These are phyloP conservation scores for Zapus hudsonius DNA, from an alignment of 2,113 vertebrate species.

Conservation along the genomic window DNA sequence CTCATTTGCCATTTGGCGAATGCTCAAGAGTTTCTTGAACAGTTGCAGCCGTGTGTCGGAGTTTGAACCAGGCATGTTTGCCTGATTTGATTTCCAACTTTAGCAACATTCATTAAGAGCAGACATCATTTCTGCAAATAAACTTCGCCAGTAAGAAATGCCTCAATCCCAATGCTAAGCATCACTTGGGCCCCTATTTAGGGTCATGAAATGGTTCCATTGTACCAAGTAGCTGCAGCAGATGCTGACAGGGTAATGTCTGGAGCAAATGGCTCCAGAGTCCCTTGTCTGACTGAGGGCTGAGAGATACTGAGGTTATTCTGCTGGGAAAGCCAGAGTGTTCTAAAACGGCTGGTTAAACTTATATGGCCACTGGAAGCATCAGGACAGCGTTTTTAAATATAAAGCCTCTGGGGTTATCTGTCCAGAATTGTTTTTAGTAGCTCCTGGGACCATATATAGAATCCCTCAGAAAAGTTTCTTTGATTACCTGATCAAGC, in stretches of 20 bases:
- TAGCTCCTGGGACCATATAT: neutral
- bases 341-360: neutral
- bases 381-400: neutral
- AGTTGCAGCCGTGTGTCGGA: constrained; percentile 35
- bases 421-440: neutral
- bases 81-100: constrained; percentile 48
- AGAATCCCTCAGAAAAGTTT: constrained; percentile 4
- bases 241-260: neutral
- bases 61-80: constrained; percentile 41
- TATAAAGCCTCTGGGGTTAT: neutral
- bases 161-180: neutral
- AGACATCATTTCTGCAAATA: constrained; percentile 57
- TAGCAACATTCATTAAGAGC: constrained; percentile 42
- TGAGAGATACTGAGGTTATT: constrained; percentile 10
- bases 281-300: constrained; percentile 24
- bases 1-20: constrained; percentile 55
- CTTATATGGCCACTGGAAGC: neutral
- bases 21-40: constrained; percentile 66
- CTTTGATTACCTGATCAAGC: neutral
- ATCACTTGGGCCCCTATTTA: neutral
- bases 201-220: neutral
- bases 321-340: constrained; percentile 28
- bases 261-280: constrained; percentile 31
- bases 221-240: neutral
- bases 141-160: neutral